These are phyloP conservation scores for Columbina picui DNA, from an alignment of 2,113 vertebrate genomes.

Conservation along the genomic window DNA sequence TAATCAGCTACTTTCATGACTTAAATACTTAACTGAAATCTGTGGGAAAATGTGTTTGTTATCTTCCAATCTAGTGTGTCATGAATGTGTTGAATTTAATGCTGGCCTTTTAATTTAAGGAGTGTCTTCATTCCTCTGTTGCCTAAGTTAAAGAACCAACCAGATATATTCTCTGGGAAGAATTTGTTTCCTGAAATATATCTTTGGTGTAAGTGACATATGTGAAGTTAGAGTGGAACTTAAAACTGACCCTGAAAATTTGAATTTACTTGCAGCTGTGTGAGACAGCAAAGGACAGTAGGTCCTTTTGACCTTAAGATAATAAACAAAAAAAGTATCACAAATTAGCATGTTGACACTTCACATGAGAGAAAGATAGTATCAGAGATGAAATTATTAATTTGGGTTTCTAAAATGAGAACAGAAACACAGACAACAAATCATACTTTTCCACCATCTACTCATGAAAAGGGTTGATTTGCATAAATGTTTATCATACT, in stretches of 20 bases:
- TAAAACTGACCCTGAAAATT: background rate
- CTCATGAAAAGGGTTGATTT: background rate
- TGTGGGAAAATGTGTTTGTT: background rate
- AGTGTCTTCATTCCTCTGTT: background rate
- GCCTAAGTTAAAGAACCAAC: background rate
- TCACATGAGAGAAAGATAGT: slow-evolving; percentile 8
- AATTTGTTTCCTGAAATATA: background rate
- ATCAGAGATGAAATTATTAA: slow-evolving; percentile 48
- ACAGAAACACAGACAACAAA: background rate
- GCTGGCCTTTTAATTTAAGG: background rate
- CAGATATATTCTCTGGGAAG: background rate
- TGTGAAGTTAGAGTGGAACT: background rate
- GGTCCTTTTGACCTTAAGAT: background rate
- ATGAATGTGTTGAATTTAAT: background rate
- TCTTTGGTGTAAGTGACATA: background rate
- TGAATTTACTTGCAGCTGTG: background rate
- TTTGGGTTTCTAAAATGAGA: slow-evolving; percentile 44
- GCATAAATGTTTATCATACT: background rate
- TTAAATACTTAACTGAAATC: background rate
- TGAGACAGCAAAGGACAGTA: background rate
- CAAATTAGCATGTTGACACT: slow-evolving; percentile 3
- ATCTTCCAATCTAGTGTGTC: background rate
- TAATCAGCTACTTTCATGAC: background rate
- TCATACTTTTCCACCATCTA: background rate
- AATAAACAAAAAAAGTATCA: background rate